These are phyloP conservation scores for Clamator glandarius DNA, from an alignment of 2,797 vertebrate species.

Conservation along the genomic window DNA sequence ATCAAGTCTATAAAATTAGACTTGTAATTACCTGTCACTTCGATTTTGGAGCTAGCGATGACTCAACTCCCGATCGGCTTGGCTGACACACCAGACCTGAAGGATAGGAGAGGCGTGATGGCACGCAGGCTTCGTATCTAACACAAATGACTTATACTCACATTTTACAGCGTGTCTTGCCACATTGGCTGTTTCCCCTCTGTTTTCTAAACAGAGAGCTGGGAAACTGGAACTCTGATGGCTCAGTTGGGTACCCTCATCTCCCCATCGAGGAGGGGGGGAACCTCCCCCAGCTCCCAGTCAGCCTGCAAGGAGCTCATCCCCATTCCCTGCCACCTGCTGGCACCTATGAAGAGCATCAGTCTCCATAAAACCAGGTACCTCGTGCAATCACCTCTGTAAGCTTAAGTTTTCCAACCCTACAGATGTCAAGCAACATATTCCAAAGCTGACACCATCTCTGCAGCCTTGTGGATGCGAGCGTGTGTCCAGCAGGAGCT, in stretches of 20 bases:
- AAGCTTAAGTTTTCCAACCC: not conserved
- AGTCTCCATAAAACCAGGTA: not conserved
- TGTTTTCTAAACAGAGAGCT: not conserved
- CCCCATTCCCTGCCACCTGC: not conserved
- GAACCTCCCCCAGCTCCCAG: accelerated
- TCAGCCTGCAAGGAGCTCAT: not conserved
- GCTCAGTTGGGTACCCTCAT: not conserved
- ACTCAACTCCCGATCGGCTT: not conserved
- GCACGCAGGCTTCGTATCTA: not conserved
- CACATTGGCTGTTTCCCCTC: not conserved
- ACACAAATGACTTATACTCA: not conserved
- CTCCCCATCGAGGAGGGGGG: too few species aligned
- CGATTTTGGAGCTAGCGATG: not conserved
- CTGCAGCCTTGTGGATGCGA: not conserved
- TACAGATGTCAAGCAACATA: not conserved
- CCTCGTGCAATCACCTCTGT: accelerated
- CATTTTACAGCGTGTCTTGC: not conserved
- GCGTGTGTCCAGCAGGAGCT: not conserved
- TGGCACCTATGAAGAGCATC: not conserved
- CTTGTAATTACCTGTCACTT: not conserved
- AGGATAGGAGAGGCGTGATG: not conserved
- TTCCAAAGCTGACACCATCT: not conserved
- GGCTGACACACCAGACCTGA: not conserved
- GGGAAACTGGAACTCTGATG: not conserved
- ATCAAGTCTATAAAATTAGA: not conserved